Evolutionary conservation across 2,797 vertebrate genomes (phyloP), one percentile per base, ranked within the genome.

Genomic region (Bradypodion pumilum): DNA sequence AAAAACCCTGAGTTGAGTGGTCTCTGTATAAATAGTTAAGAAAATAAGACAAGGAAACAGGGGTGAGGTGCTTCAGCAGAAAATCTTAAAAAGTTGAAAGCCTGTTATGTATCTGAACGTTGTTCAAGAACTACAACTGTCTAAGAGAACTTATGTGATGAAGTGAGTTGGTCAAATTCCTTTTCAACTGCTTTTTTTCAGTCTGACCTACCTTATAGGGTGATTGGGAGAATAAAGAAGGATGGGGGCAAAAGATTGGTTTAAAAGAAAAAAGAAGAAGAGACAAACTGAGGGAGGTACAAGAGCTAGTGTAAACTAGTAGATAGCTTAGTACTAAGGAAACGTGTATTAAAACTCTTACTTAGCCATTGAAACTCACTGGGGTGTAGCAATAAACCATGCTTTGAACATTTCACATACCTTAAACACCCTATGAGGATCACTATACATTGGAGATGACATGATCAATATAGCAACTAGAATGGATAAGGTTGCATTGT

Each of bases 11-110:
- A 35, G 32, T 35, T 76, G 52, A 76, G 35, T 25, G 60, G 56
- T 60, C 60, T 23, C 29, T 81, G 2, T 27, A 76, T 85, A 32
- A 35, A 77, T 60, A 86, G 82, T 65, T 62, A 66, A 59, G 46
- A 0, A 59, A 65, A 84, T 68, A 81, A 78, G 7, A 68, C 0
- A 12, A 32, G 32, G 19, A 13, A 37, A 59, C 5, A 49, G 49
- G 35, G 52, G 49, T 44, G 75, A 87, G 27, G 21, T 35, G 68
- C 72, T 13, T 84, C 37, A 44, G 1, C 35, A 0, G 0, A 49
- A 60, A 78, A 7, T 46, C 56, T 83, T 44, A 80, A 32, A 1
- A 9, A 56, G 52, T 0, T 78, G 16, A 81, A 90, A 82, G 70
- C 0, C 0, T 16, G 2, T 69, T 1, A 29, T 65, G 23, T 29